These are phyloP conservation scores for Cerceris rybyensis DNA, from an alignment of 2,888 invertebrate species.

Conservation along the genomic window DNA sequence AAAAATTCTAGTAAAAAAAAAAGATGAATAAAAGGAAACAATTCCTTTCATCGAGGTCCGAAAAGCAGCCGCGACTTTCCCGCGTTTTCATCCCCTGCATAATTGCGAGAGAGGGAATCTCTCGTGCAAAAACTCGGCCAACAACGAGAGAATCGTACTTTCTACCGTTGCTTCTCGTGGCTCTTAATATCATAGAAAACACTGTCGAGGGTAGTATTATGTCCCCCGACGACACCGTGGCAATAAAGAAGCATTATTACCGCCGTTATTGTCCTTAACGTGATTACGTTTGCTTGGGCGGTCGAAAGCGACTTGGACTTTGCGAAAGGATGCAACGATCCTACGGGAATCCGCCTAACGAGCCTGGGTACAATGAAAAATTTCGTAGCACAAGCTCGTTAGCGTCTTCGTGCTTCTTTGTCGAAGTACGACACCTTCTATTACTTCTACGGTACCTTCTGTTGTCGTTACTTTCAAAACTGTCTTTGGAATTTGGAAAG, in stretches of 20 bases:
- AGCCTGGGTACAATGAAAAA: conserved; percentile 17
- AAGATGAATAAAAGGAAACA: neutral
- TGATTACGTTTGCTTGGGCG: conserved; percentile 33
- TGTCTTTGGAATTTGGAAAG: too few species aligned
- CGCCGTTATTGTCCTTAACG: conserved; percentile 41
- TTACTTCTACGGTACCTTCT: too few species aligned
- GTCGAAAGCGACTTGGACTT: conserved; percentile 1
- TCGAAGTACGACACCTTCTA: neutral
- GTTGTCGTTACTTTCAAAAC: too few species aligned
- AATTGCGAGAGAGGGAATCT: too few species aligned
- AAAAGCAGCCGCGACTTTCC: too few species aligned
- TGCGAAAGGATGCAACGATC: too few species aligned
- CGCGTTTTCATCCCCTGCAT: too few species aligned
- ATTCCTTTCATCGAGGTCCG: neutral
- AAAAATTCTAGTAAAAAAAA: too few species aligned
- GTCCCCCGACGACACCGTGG: conserved; percentile 14
- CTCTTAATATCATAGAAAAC: conserved; percentile 19
- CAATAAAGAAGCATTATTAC: conserved; percentile 41
- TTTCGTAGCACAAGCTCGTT: conserved; percentile 4
- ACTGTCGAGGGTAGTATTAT: conserved; percentile 8
- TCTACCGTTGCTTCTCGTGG: conserved; percentile 32
- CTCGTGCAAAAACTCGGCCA: neutral
- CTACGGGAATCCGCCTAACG: neutral
- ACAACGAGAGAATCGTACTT: conserved; percentile 34
- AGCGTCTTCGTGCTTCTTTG: conserved; percentile 3